Evolutionary conservation across 2,797 vertebrate genomes (phyloP).

Genomic region (Garrulus glandarius): DNA sequence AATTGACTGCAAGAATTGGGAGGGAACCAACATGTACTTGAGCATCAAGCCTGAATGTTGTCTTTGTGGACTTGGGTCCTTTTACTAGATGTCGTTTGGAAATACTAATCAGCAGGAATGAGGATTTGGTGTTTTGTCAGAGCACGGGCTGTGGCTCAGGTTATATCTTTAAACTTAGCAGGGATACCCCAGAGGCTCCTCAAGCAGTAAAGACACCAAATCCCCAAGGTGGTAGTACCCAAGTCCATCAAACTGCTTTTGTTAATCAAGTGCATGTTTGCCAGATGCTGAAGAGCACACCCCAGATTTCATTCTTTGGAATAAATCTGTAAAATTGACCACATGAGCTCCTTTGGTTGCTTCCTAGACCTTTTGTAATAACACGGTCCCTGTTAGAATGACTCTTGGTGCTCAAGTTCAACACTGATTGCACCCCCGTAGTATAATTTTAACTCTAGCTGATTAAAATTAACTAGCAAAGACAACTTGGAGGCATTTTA

Average conservation of each 20-base stretch:
- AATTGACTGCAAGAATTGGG: not conserved
- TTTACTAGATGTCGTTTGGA: not conserved
- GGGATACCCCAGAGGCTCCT: not conserved
- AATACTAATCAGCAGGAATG: not conserved
- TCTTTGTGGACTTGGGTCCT: not conserved
- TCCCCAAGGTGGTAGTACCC: not conserved
- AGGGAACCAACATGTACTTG: not conserved
- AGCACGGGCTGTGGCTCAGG: not conserved
- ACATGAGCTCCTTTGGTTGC: not conserved
- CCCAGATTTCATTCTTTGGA: not conserved
- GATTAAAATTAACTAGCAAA: conserved; percentile 1
- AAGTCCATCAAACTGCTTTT: not conserved
- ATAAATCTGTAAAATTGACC: not conserved
- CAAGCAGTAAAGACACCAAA: not conserved
- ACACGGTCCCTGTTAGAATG: not conserved
- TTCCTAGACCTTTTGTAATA: not conserved
- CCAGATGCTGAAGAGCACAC: not conserved
- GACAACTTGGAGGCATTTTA: not conserved
- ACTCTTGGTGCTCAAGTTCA: not conserved
- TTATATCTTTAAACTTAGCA: not conserved
- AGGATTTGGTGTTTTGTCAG: not conserved
- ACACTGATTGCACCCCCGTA: not conserved
- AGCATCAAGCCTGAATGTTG: not conserved
- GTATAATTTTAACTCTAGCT: not conserved
- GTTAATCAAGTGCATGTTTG: not conserved